Evolutionary conservation across 2,797 vertebrate species (phyloP).

Genomic region (Gouania willdenowi): DNA sequence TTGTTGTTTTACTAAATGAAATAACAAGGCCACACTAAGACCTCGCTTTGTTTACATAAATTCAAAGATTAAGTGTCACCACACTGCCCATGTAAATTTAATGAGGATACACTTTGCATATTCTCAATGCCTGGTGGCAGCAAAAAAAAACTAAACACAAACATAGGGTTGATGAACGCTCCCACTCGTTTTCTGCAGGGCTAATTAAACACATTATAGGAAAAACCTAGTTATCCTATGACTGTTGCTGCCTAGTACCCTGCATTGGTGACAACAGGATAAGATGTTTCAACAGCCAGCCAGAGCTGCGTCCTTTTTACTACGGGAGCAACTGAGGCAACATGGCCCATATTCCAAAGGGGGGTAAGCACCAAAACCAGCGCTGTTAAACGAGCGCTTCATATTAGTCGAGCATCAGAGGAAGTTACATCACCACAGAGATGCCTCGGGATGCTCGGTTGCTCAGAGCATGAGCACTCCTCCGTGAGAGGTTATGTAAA

Average conservation of each 20-base stretch:
- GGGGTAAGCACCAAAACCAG: conserved; percentile 57
- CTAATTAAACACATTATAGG: conserved; percentile 53
- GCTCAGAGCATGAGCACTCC: conserved; percentile 65
- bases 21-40: conserved; percentile 41
- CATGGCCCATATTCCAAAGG: conserved; percentile 47
- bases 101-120: conserved; percentile 53
- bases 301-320: conserved; percentile 38
- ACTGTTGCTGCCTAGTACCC: conserved; percentile 47
- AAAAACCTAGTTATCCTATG: conserved; percentile 45
- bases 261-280: conserved; percentile 48
- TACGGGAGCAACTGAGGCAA: conserved; percentile 42
- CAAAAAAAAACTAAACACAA: conserved; percentile 48
- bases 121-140: conserved; percentile 35
- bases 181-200: conserved; percentile 37
- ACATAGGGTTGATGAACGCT: conserved; percentile 57
- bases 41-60: conserved; percentile 62
- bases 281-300: conserved; percentile 43
- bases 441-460: conserved; percentile 54
- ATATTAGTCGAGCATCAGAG: conserved; percentile 68
- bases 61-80: conserved; percentile 51
- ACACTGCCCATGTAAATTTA: conserved; percentile 53
- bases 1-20: conserved; percentile 36
- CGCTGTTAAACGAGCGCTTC: conserved; percentile 58
- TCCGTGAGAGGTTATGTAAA: conserved; percentile 72
- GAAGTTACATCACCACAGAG: conserved; percentile 70